phyloP scores from a whole-genome alignment of 2,888 invertebrate species.

The Gymnocheta viridis region DNA sequence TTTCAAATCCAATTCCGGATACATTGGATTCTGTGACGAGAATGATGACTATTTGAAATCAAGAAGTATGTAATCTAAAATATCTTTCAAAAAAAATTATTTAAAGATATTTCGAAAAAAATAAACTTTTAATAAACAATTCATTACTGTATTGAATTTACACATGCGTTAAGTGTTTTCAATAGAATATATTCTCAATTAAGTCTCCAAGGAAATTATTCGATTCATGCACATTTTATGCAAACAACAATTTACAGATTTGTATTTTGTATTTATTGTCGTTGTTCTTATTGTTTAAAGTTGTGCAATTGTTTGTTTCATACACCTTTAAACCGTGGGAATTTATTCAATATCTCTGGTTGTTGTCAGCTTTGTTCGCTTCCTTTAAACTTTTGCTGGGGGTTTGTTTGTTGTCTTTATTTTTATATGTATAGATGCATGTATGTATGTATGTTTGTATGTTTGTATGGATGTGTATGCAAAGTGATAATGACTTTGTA shows the following conservation, averaged over 20 bases:
- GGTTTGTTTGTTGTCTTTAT: background rate
- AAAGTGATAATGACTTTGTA: constrained; percentile 69
- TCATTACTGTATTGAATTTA: background rate
- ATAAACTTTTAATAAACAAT: too few relatives aligned
- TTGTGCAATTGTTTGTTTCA: background rate
- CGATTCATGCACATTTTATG: constrained; percentile 17
- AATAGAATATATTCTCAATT: background rate
- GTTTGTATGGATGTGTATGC: too few relatives aligned
- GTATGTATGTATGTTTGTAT: too few relatives aligned
- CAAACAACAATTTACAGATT: background rate
- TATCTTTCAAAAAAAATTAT: too few relatives aligned
- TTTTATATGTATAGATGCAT: background rate
- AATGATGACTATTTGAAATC: too few relatives aligned
- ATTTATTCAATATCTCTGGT: constrained; percentile 16
- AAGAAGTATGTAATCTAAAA: too few relatives aligned
- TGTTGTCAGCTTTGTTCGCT: constrained; percentile 13
- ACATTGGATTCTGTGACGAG: too few relatives aligned
- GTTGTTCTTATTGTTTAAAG: background rate
- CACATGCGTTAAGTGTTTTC: background rate
- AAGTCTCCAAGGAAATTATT: constrained; percentile 59
- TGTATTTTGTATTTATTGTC: too few relatives aligned
- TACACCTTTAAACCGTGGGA: constrained; percentile 63
- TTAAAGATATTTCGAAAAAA: too few relatives aligned
- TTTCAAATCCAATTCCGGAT: too few relatives aligned
- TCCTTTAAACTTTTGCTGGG: background rate